Base-by-base conservation (phyloP, 2,888 invertebrate genomes). In the Meloe dianella region DNA sequence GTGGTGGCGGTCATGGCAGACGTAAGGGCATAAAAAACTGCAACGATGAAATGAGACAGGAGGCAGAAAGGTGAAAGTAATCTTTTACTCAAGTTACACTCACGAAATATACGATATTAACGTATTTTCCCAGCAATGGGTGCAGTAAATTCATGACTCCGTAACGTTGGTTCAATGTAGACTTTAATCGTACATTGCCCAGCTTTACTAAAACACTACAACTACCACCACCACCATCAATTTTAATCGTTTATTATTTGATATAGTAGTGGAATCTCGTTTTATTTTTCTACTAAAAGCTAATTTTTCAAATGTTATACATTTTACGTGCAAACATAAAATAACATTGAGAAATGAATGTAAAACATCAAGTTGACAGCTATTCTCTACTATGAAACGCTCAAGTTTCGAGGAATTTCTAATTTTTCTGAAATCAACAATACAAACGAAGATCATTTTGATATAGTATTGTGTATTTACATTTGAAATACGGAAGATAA, bases 21-120 rank as follows among this genome's bases (percentile, higher is more conserved):
- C 6, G 38, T 47, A 4, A 7, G 8, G 8, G 17, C 6, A 20
- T 17, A 8, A 47, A 47, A 47, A 47, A 47, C 8, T 1, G 8
- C 47, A 9, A 6, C 8, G 20, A 47, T 47, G 20, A 20, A 47
- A 7, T 3, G 5, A 41, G 47, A 47, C 4, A 10, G 47, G 10
- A 0, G 5, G 47, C 9, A 47, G 4, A 61, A 51, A 47, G 38
- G 61, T 61, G 61, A 61, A 61, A 61, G 29, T 41, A 61, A 41
- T 24, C 61, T 47, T 47, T 47, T 10, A 47, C 61, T 51, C 51
- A 51, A 54, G 22, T 54, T 17, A n/a, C 57, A 60, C 61, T 65
- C 65, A 65, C 61, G 65, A 65, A 65, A 65, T 57, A 61, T 57
- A 61, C 61, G 65, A 61, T 65, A 58, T 27, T 58, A 47, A 47